phyloP scores from a whole-genome alignment of 2,797 vertebrate species.

The Acanthis flammea region DNA sequence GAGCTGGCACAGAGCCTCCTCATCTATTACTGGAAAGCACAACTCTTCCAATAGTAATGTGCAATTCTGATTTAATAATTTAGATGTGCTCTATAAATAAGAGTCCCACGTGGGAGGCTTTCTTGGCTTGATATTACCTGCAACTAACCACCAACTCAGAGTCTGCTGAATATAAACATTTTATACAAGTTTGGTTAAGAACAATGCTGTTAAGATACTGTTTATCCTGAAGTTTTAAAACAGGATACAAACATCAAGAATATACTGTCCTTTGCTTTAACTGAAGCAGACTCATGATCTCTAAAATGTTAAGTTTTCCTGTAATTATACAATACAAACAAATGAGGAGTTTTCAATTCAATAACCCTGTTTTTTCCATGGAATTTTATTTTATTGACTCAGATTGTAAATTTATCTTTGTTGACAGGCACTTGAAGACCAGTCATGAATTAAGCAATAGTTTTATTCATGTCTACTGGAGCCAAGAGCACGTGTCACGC shows the following conservation, averaged over 20 bases:
- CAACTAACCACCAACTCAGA: not conserved
- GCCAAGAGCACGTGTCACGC: fast-evolving
- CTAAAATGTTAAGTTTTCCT: not conserved
- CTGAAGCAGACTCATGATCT: not conserved
- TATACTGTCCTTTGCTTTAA: not conserved
- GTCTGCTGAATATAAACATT: not conserved
- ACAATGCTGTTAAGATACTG: not conserved
- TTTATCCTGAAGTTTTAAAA: not conserved
- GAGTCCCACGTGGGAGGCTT: not conserved
- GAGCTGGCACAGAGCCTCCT: not conserved
- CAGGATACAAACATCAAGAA: not conserved
- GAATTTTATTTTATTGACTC: not conserved
- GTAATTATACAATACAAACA: not conserved
- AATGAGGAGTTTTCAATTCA: not conserved
- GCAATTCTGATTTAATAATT: conserved; percentile 26
- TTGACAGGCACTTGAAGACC: not conserved
- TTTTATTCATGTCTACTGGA: not conserved
- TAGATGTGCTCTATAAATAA: not conserved
- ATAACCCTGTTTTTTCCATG: not conserved
- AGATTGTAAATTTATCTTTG: not conserved
- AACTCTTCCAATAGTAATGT: not conserved
- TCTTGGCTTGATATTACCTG: not conserved
- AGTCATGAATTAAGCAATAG: not conserved
- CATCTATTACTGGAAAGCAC: not conserved
- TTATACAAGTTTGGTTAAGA: not conserved